Conservation (phyloP, 2,113 vertebrate genomes). For the Phyllostomus discolor region DNA sequence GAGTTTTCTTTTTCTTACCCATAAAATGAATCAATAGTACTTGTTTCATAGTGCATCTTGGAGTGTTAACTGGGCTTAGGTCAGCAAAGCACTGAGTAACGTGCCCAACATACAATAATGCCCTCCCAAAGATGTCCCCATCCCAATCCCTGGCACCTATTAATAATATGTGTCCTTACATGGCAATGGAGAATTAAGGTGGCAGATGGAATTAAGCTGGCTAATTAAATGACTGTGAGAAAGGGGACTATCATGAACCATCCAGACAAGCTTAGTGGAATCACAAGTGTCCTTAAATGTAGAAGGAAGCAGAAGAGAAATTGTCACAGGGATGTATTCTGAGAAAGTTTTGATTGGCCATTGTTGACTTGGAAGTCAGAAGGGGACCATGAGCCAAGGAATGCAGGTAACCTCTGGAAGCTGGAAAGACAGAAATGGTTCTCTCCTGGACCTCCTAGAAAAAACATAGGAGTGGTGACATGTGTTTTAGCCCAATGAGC, state of each 20-base stretch:
- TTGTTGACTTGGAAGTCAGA: not conserved
- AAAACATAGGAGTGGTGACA: not conserved
- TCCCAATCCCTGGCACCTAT: not conserved
- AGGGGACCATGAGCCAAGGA: not conserved
- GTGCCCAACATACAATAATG: not conserved
- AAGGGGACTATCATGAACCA: not conserved
- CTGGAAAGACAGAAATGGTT: not conserved
- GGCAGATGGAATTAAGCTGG: not conserved
- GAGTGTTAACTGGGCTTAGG: not conserved
- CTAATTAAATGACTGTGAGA: not conserved
- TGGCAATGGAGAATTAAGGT: not conserved
- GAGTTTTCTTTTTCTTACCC: not conserved
- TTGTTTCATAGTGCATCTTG: not conserved
- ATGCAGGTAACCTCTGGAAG: not conserved
- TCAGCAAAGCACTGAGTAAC: not conserved
- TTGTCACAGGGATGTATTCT: not conserved
- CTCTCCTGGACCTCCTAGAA: not conserved
- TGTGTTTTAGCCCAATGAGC: not conserved
- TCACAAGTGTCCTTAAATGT: not conserved
- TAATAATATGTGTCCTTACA: not conserved
- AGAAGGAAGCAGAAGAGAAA: not conserved
- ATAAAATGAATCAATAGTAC: not conserved
- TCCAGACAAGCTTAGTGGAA: not conserved
- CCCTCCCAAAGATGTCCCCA: not conserved
- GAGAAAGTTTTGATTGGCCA: not conserved